Conservation (phyloP, 2,797 vertebrate genomes). For the Limosa lapponica region DNA sequence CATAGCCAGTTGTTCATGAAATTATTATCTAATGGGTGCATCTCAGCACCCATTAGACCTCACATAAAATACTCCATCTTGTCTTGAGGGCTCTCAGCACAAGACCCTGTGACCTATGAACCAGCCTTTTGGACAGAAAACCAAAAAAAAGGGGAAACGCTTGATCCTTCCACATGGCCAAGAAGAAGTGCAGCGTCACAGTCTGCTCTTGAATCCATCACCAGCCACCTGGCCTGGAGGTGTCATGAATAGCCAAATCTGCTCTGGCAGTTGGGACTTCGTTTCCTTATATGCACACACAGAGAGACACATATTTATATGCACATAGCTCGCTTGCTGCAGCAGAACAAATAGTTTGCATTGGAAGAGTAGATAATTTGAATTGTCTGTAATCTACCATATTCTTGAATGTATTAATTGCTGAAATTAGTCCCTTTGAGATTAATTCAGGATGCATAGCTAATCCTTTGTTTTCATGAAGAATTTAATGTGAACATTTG, state of each 20-base stretch:
- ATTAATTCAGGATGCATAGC: background rate
- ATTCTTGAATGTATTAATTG: background rate
- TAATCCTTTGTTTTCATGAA: background rate
- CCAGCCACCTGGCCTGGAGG: background rate
- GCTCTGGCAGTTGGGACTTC: background rate
- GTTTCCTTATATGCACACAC: background rate
- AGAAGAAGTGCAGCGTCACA: background rate
- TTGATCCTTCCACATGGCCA: background rate
- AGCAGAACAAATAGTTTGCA: background rate
- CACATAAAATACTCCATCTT: background rate
- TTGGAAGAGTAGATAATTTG: background rate
- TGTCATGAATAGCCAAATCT: background rate
- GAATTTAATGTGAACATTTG: background rate
- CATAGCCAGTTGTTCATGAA: background rate
- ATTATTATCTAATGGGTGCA: background rate
- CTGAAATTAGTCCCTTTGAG: background rate
- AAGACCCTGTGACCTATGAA: background rate
- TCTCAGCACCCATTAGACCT: background rate
- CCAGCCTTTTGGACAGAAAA: background rate
- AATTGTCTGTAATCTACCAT: background rate
- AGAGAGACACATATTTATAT: background rate
- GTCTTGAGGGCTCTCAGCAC: background rate
- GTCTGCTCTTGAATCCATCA: background rate
- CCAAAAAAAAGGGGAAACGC: accelerated
- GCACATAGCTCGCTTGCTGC: background rate